Conservation (phyloP, 2,888 invertebrate genomes). For the Pyrocoelia pectoralis region DNA sequence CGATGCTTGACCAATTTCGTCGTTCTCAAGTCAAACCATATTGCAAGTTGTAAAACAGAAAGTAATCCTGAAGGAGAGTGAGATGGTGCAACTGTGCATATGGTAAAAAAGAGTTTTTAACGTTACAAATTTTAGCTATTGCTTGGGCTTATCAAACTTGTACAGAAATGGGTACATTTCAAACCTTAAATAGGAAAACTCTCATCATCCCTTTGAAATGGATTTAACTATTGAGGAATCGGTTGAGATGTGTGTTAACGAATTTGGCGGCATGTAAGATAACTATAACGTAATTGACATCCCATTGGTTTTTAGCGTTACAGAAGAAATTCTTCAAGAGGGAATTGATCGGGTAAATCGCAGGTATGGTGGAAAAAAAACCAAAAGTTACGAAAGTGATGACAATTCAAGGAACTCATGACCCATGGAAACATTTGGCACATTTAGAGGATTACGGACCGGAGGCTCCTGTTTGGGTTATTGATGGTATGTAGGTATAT, state of each 20-base stretch:
- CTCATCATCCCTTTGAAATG: conserved; percentile 18
- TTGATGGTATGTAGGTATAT: conserved; percentile 22
- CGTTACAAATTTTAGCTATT: too few species aligned
- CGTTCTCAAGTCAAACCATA: conserved; percentile 15
- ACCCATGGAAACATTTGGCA: conserved; percentile 26
- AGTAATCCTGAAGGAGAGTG: not conserved
- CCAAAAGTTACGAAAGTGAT: conserved; percentile 21
- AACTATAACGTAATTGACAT: not conserved
- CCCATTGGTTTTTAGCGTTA: conserved; percentile 7
- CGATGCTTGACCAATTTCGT: conserved; percentile 22
- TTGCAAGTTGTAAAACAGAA: not conserved
- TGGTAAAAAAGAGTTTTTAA: not conserved
- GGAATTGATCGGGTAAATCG: conserved; percentile 17
- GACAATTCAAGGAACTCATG: conserved; percentile 19
- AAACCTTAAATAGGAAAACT: conserved; percentile 20
- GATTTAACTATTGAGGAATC: conserved; percentile 20
- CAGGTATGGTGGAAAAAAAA: conserved; percentile 19
- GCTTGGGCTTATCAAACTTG: conserved; percentile 26
- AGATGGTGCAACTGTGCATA: too few species aligned
- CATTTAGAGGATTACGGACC: conserved; percentile 19
- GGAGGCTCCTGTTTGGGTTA: conserved; percentile 20
- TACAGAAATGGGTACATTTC: conserved; percentile 27
- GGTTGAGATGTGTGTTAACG: conserved; percentile 15
- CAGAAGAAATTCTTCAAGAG: conserved; percentile 11
- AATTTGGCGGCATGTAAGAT: conserved; percentile 19